These are phyloP conservation scores for Rhagium mordax DNA, from an alignment of 2,888 invertebrate species.

Conservation along the genomic window DNA sequence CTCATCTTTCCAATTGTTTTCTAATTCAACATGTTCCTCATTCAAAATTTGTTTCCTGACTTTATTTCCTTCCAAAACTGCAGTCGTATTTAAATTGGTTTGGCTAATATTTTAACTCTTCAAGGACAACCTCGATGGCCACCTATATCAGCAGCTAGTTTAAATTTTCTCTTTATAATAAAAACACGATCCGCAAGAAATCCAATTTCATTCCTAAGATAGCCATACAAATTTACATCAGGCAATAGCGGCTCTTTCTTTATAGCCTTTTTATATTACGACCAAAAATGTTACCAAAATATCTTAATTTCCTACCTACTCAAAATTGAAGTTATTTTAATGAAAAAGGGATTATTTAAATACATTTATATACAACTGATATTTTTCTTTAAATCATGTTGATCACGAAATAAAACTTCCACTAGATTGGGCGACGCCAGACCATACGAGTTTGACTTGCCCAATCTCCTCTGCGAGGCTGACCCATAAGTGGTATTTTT, in stretches of 20 bases:
- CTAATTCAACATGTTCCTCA: constrained; percentile 85
- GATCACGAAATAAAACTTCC: too few species aligned
- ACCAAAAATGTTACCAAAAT: constrained; percentile 86
- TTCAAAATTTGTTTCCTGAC: constrained; percentile 75
- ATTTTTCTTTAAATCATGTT: constrained; percentile 12
- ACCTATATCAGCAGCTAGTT: constrained; percentile 86
- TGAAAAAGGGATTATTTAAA: constrained; percentile 9
- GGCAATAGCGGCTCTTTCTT: constrained; percentile 85
- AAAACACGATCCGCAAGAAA: constrained; percentile 93
- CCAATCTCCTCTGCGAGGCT: too few species aligned
- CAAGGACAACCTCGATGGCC: constrained; percentile 93
- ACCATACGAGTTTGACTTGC: too few species aligned
- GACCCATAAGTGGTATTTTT: too few species aligned
- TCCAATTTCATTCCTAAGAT: constrained; percentile 91
- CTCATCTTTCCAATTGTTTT: constrained; percentile 86
- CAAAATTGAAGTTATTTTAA: constrained; percentile 1
- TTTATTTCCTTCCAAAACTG: constrained; percentile 74
- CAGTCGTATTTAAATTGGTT: constrained; percentile 78
- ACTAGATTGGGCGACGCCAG: too few species aligned
- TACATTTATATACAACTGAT: constrained; percentile 4
- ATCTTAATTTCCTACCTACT: constrained; percentile 52
- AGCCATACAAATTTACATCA: constrained; percentile 88
- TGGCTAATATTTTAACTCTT: constrained; percentile 86
- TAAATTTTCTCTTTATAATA: constrained; percentile 93
- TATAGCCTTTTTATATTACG: constrained; percentile 88